Percentiles rank a stretch among this genome's conserved stretches.
Evolutionary conservation across 1,140 invertebrate species (phyloP).

Genomic region (Hermetia illucens): DNA sequence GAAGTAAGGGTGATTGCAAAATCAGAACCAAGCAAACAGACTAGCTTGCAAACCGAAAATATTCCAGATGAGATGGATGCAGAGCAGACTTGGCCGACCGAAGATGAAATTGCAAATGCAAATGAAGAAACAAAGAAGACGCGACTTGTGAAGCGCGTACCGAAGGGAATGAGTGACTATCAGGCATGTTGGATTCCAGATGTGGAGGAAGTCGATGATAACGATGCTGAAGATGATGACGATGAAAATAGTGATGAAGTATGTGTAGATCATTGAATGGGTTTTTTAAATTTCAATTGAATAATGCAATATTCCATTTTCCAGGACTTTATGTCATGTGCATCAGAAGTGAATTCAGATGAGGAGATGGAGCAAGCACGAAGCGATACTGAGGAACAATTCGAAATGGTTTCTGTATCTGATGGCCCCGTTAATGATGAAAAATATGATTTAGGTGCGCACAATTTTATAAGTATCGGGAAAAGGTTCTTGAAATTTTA

Average conservation of each 20-base stretch:
- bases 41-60: constrained; percentile 65
- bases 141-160: constrained; percentile 58
- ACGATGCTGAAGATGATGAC: constrained; percentile 31
- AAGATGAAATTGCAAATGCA: constrained; percentile 70
- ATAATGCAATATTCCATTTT: neutral
- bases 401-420: constrained; percentile 51
- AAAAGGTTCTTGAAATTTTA: constrained; percentile 45
- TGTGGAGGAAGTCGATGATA: constrained; percentile 42
- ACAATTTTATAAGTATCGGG: constrained; percentile 48
- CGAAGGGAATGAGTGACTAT: constrained; percentile 84
- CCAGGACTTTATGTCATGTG: constrained; percentile 45
- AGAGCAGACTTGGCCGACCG: constrained; percentile 92
- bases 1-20: constrained; percentile 40
- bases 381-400: constrained; percentile 44
- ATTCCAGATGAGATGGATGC: constrained; percentile 81
- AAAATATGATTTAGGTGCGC: constrained; percentile 52
- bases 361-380: constrained; percentile 33
- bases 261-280: constrained; percentile 13
- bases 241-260: constrained; percentile 28
- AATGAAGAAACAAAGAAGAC: constrained; percentile 44
- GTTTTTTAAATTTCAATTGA: neutral
- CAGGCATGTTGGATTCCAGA: constrained; percentile 93
- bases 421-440: constrained; percentile 46
- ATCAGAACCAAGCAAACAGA: constrained; percentile 56
- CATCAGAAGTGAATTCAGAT: constrained; percentile 45